A percentile compares a stretch with the other conserved stretches of the same genome.
Evolutionary conservation across 2,113 vertebrate genomes (phyloP).

Genomic region (Ceyx cyanopectus): DNA sequence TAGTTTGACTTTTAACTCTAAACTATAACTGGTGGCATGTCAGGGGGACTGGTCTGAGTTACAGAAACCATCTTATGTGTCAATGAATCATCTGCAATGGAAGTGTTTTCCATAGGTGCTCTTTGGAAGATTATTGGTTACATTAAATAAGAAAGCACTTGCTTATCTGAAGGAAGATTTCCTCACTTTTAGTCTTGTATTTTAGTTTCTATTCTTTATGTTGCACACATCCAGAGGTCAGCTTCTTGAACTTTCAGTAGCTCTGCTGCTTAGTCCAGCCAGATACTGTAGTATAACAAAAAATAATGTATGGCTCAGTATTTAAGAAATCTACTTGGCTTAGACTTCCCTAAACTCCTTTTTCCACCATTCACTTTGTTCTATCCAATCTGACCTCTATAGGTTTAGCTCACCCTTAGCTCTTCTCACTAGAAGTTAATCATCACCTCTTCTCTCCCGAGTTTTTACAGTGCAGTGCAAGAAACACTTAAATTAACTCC

Average conservation of each 20-base stretch:
- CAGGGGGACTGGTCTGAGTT: no score
- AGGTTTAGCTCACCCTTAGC: fast-evolving
- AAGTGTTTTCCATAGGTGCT: fast-evolving
- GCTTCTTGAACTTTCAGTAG: background rate
- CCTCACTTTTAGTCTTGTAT: background rate
- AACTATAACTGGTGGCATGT: background rate
- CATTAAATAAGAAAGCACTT: background rate
- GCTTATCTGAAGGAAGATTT: background rate
- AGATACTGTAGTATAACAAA: background rate
- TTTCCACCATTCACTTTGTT: background rate
- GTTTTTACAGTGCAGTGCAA: background rate
- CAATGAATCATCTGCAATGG: background rate
- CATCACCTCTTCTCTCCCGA: fast-evolving
- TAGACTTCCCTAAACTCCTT: background rate
- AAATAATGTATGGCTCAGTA: fast-evolving
- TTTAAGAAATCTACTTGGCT: background rate
- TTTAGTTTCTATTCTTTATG: background rate
- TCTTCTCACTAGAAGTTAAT: background rate
- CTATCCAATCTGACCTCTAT: fast-evolving
- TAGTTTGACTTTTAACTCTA: background rate
- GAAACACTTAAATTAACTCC: background rate
- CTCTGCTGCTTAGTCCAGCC: fast-evolving
- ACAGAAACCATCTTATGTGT: background rate
- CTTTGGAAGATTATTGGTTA: background rate
- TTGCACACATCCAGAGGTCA: background rate